A percentile compares a stretch with the other conserved stretches of the same genome.
These are phyloP conservation scores for Crotalus tigris DNA, from an alignment of 2,113 vertebrate genomes.

Conservation along the genomic window DNA sequence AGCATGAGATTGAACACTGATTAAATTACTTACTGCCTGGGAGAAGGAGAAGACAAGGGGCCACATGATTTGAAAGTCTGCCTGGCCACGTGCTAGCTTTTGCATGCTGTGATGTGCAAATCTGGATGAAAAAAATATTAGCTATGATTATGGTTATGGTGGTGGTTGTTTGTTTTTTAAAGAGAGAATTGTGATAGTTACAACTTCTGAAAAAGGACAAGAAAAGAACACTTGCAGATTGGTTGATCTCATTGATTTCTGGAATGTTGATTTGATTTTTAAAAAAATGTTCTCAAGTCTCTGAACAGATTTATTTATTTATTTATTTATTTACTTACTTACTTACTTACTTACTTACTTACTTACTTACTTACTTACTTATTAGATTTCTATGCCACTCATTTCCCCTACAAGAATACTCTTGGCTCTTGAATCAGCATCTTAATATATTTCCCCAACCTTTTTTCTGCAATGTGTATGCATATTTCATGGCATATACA, in stretches of 20 bases:
- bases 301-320: too few species aligned
- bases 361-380: too few species aligned
- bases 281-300: not conserved
- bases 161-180: not conserved
- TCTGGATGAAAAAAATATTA: not conserved
- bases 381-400: not conserved
- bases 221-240: not conserved
- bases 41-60: not conserved
- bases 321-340: too few species aligned
- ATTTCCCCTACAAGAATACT: not conserved
- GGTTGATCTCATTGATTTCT: not conserved
- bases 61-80: not conserved
- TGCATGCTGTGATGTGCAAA: not conserved
- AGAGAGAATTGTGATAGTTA: not conserved
- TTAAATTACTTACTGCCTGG: not conserved
- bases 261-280: not conserved
- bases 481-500: not conserved
- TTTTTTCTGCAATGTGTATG: not conserved
- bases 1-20: not conserved
- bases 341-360: too few species aligned
- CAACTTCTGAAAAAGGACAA: not conserved
- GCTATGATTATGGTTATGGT: not conserved
- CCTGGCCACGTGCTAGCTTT: not conserved
- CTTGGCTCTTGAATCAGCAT: not conserved
- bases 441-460: not conserved